phyloP scores from a whole-genome alignment of 1,140 invertebrate species.

The Lordiphosa clarofinis region DNA sequence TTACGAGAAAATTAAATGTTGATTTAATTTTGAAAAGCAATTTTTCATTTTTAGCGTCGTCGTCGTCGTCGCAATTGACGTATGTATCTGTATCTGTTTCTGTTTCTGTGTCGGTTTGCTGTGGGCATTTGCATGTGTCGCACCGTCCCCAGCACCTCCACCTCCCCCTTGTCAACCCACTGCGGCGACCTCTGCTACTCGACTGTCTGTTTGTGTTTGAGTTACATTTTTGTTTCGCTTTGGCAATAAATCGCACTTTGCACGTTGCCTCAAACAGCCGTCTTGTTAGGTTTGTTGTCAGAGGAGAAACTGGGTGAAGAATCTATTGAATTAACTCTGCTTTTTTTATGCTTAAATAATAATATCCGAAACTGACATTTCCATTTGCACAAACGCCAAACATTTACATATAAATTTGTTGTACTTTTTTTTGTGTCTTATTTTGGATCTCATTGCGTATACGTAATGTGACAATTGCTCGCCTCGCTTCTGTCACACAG shows the following conservation, averaged over 20 bases:
- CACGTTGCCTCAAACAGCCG: slow-evolving; percentile 34
- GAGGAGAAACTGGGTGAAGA: slow-evolving; percentile 7
- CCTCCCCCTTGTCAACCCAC: background rate
- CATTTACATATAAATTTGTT: slow-evolving; percentile 30
- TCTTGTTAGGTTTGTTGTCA: slow-evolving; percentile 47
- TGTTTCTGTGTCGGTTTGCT: slow-evolving; percentile 31
- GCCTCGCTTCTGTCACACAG: slow-evolving; percentile 33
- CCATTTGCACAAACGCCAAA: slow-evolving; percentile 1
- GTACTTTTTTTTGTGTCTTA: too few relatives aligned
- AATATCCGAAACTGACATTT: slow-evolving; percentile 8
- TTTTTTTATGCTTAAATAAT: too few relatives aligned
- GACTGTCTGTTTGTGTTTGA: slow-evolving; percentile 43
- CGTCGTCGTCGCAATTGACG: slow-evolving; percentile 61
- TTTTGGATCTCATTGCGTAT: too few relatives aligned
- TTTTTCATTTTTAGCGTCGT: slow-evolving; percentile 73
- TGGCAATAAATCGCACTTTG: slow-evolving; percentile 65
- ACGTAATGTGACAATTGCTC: slow-evolving; percentile 69
- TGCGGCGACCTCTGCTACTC: background rate
- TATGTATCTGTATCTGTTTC: too few relatives aligned
- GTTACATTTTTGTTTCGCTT: slow-evolving; percentile 68
- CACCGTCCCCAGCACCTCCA: background rate
- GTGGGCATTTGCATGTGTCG: slow-evolving; percentile 59
- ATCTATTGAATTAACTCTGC: too few relatives aligned
- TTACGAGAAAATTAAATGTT: slow-evolving; percentile 78
- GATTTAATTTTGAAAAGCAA: slow-evolving; percentile 78